These are phyloP conservation scores for Drosophila kurseongensis DNA, from an alignment of 1,140 invertebrate genomes.

Conservation along the genomic window DNA sequence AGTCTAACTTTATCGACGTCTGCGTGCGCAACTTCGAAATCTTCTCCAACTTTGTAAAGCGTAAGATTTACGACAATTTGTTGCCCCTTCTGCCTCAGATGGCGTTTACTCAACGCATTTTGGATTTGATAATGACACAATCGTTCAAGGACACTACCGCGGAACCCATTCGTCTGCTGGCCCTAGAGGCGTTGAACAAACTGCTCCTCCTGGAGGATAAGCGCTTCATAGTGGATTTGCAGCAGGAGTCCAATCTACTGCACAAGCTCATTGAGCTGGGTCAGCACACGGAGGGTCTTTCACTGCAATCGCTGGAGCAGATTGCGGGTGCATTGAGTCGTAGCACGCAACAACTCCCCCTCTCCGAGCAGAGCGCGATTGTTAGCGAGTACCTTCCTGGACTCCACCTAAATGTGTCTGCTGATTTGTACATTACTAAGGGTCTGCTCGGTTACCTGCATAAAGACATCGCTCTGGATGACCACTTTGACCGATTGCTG, in stretches of 20 bases:
- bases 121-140: constrained; percentile 67
- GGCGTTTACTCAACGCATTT: constrained; percentile 72
- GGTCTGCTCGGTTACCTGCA: constrained; percentile 74
- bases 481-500: constrained; percentile 76
- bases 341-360: constrained; percentile 63
- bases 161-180: constrained; percentile 52
- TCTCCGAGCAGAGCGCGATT: constrained; percentile 75
- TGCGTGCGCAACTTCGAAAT: constrained; percentile 68
- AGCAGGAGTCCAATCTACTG: constrained; percentile 68
- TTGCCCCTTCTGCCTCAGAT: constrained; percentile 66
- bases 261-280: constrained; percentile 69
- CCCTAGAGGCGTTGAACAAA: constrained; percentile 64
- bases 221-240: constrained; percentile 67
- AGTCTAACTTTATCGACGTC: constrained; percentile 70
- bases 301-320: constrained; percentile 49
- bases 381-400: constrained; percentile 69
- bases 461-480: constrained; percentile 71
- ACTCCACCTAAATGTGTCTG: constrained; percentile 57
- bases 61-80: constrained; percentile 71
- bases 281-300: constrained; percentile 25
- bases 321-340: constrained; percentile 63
- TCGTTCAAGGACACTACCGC: constrained; percentile 34
- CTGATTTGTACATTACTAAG: constrained; percentile 75
- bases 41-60: constrained; percentile 69
- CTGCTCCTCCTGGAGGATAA: constrained; percentile 61